Conservation (phyloP, 2,888 invertebrate genomes). For the Mellilla xanthometata region DNA sequence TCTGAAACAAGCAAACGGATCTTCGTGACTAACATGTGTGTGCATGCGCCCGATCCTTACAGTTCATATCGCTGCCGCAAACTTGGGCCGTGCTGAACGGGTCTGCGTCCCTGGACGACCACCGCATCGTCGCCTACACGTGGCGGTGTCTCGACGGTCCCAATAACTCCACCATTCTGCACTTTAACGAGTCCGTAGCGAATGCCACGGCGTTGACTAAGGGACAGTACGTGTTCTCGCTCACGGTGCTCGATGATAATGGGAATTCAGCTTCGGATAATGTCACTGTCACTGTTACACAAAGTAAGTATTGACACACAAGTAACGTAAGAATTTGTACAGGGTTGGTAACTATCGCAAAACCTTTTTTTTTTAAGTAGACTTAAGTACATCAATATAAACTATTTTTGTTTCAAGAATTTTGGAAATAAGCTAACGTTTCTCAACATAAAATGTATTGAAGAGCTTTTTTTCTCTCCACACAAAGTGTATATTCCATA, state of each 20-base stretch:
- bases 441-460: too few species aligned
- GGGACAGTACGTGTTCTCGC: conserved; percentile 91
- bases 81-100: conserved; percentile 92
- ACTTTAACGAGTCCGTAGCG: conserved; percentile 85
- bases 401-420: too few species aligned
- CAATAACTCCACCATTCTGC: conserved; percentile 77
- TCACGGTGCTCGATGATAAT: conserved; percentile 93
- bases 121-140: conserved; percentile 89
- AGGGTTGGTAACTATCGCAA: too few species aligned
- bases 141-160: conserved; percentile 92
- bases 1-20: too few species aligned
- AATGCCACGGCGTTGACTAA: conserved; percentile 92
- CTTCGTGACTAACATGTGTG: too few species aligned
- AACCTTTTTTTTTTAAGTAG: too few species aligned
- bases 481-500: too few species aligned
- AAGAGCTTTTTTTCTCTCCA: too few species aligned
- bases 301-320: conserved; percentile 88
- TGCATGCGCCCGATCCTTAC: conserved; percentile 33
- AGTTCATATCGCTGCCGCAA: conserved; percentile 92
- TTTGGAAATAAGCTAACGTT: too few species aligned
- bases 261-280: conserved; percentile 90
- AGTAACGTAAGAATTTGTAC: too few species aligned
- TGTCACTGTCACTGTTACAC: conserved; percentile 90
- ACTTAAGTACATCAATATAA: too few species aligned
- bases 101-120: conserved; percentile 90